These are phyloP conservation scores for Chascanopsetta lugubris DNA, from an alignment of 2,113 vertebrate species.

Conservation along the genomic window DNA sequence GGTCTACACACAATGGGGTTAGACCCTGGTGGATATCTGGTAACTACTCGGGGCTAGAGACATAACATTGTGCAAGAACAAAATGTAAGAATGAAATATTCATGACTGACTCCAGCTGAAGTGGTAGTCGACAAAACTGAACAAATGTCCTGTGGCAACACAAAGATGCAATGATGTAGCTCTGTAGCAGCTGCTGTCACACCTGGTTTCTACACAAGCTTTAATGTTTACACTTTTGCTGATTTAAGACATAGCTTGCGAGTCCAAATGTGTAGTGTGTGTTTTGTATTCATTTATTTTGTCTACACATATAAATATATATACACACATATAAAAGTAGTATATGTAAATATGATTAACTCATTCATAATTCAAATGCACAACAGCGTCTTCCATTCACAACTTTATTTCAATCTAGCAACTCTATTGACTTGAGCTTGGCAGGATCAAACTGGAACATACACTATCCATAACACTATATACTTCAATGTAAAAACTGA, in stretches of 20 bases:
- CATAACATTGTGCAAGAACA: not conserved
- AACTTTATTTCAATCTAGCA: not conserved
- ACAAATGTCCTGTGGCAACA: conserved; percentile 2
- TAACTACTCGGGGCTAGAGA: not conserved
- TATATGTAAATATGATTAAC: not conserved
- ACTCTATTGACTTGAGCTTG: no score
- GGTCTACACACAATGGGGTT: not conserved
- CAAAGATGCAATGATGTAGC: conserved; percentile 12
- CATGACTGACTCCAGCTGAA: conserved; percentile 13
- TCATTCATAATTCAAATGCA: not conserved
- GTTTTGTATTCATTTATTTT: not conserved
- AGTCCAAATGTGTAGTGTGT: not conserved
- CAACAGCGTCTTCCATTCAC: not conserved
- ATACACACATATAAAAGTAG: not conserved
- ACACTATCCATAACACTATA: not conserved
- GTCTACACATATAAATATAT: not conserved
- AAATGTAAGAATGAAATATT: conserved; percentile 33
- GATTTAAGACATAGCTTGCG: not conserved
- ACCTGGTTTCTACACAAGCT: conserved; percentile 10
- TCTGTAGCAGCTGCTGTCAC: conserved; percentile 13
- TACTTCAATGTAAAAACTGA: not conserved
- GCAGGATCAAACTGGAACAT: not conserved
- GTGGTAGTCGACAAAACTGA: not conserved
- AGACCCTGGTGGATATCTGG: conserved; percentile 5
- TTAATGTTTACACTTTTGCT: not conserved